Evolutionary conservation across 1,140 invertebrate genomes (phyloP), one percentile per base, ranked within the genome.

Genomic region (Drosophila oshimai): DNA sequence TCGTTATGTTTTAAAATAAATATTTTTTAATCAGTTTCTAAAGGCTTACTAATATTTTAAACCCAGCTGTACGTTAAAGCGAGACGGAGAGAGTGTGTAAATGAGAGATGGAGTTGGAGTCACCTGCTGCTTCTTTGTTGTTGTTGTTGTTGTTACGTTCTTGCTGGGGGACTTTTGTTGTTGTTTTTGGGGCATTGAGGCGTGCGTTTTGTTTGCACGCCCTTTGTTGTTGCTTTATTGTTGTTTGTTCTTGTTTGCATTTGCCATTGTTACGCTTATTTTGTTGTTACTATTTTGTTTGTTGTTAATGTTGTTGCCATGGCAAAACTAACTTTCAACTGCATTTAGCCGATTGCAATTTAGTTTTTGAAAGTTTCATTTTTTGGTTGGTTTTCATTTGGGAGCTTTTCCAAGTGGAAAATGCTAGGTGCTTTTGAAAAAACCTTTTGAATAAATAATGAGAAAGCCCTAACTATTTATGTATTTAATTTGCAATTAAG

Each of bases 141-240:
- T 54, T 77, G 42, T 55, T 62, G 58, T 60, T 42, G 18, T 54
- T 77, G 42, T 45, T 72, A 29, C 28, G 58, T 47, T 64, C 57
- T 64, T 36, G 61, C 28, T 62, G 24, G 54, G 53, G 58, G 24
- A 12, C 29, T 51, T n/a, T 42, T 47, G 36, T 37, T 71, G 54
- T 69, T 81, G 53, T 57, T 65, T 60, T 57, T 84, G 60, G 53
- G 15, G 73, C 71, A 86, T 74, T 80, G 71, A 80, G 75, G 65
- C 72, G 53, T 87, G 80, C 80, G 81, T 80, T 87, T 86, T 86
- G 80, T 80, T 83, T 77, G 78, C 69, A 77, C 69, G 78, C 73
- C 78, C 79, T 60, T 70, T 83, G 65, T 74, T 65, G 31, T 37
- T 49, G 29, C 29, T 46, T 26, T 74, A 15, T 24, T 33, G 47